Percentiles rank a stretch among this genome's conserved stretches.
Evolutionary conservation across 2,113 vertebrate genomes (phyloP).

Genomic region (Ibidorhyncha struthersii): DNA sequence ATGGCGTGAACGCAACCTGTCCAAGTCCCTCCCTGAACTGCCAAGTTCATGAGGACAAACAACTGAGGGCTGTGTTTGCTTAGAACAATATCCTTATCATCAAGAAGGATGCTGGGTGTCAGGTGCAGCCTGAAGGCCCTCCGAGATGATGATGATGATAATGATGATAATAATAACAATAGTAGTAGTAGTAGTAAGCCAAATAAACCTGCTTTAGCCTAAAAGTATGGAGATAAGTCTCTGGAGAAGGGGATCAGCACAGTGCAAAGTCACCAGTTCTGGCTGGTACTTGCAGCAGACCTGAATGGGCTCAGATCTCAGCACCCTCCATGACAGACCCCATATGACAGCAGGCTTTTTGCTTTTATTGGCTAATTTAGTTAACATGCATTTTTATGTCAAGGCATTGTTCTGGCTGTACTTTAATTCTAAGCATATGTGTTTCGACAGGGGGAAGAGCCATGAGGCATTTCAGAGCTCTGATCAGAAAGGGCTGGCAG

Average conservation of each 20-base stretch:
- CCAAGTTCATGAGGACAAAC: neutral
- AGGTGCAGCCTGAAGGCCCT: neutral
- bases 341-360: neutral
- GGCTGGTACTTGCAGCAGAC: neutral
- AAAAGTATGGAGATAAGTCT: no score
- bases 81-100: neutral
- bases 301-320: neutral
- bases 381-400: neutral
- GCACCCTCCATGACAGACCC: accelerated
- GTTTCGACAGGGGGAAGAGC: neutral
- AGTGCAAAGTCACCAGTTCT: neutral
- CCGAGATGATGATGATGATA: no score
- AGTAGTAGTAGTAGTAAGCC: no score
- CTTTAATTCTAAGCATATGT: neutral
- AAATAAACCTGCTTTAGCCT: neutral
- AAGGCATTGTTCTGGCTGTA: neutral
- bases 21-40: no score
- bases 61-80: neutral
- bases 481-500: neutral
- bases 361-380: neutral
- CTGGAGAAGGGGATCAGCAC: neutral
- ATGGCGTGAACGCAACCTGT: no score
- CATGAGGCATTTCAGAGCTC: neutral
- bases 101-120: neutral
- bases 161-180: no score